These are phyloP conservation scores for Colletes gigas DNA, from an alignment of 1,140 invertebrate species.

Conservation along the genomic window DNA sequence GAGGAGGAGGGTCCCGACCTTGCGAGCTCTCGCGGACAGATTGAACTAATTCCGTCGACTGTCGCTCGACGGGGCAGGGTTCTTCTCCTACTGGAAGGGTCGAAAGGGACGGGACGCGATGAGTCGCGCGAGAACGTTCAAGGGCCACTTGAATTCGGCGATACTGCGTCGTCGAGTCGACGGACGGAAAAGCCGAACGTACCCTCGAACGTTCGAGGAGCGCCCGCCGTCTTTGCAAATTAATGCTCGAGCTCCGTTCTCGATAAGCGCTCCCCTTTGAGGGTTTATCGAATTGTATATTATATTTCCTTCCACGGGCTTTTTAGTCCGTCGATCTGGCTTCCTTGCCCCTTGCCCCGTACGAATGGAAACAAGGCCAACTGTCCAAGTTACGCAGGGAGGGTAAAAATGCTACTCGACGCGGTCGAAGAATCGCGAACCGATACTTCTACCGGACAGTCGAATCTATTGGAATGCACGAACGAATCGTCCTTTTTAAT, in stretches of 20 bases:
- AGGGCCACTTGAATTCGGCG: conserved; percentile 61
- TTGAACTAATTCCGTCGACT: conserved; percentile 64
- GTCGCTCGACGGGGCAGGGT: conserved; percentile 23
- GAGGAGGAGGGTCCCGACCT: conserved; percentile 8
- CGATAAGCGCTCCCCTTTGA: conserved; percentile 51
- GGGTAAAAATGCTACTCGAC: conserved; percentile 22
- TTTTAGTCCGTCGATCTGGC: conserved; percentile 34
- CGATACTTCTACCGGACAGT: neutral
- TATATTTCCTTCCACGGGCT: conserved; percentile 44
- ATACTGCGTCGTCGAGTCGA: conserved; percentile 53
- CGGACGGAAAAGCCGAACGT: conserved; percentile 59
- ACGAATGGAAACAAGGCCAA: conserved; percentile 4
- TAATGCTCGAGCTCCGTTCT: conserved; percentile 58
- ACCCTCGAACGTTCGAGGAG: conserved; percentile 37
- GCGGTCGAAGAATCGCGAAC: conserved; percentile 25
- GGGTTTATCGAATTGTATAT: conserved; percentile 61
- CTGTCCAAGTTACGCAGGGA: conserved; percentile 29
- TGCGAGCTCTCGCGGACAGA: conserved; percentile 42
- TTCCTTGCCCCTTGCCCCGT: neutral
- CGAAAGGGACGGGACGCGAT: conserved; percentile 29
- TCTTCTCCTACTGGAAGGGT: neutral
- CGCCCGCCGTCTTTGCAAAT: conserved; percentile 61
- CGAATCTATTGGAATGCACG: neutral
- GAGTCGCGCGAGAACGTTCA: conserved; percentile 45
- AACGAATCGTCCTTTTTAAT: too few species aligned